phyloP scores from a whole-genome alignment of 2,888 invertebrate species.

The Andricus curvator region DNA sequence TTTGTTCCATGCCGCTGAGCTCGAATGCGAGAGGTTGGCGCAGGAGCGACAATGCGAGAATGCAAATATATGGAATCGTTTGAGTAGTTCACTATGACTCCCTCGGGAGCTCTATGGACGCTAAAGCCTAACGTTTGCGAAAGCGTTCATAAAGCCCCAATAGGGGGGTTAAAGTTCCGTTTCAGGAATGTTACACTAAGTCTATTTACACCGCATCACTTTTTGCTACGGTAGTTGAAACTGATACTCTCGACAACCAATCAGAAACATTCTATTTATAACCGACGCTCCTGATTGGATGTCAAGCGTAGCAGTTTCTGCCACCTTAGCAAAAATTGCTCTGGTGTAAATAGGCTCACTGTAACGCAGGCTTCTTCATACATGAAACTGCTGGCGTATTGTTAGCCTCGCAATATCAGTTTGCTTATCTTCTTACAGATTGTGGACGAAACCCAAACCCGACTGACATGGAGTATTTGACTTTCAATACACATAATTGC shows the following conservation, averaged over 20 bases:
- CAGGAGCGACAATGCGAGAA: conserved; percentile 3
- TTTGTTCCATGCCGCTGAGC: conserved; percentile 57
- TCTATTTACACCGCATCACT: too few relatives aligned
- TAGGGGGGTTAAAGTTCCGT: conserved; percentile 1
- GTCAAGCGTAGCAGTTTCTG: too few relatives aligned
- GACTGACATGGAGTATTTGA: background rate
- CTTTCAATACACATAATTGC: background rate
- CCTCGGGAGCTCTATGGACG: background rate
- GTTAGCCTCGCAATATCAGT: background rate
- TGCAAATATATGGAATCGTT: conserved; percentile 7
- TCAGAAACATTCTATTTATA: too few relatives aligned
- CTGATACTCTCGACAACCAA: too few relatives aligned
- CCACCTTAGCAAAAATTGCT: too few relatives aligned
- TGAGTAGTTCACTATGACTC: background rate
- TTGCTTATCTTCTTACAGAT: background rate
- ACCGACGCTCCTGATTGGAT: too few relatives aligned
- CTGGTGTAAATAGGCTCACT: background rate
- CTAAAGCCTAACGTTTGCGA: conserved; percentile 7
- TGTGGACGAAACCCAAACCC: background rate
- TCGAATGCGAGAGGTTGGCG: conserved; percentile 45
- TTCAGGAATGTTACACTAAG: background rate
- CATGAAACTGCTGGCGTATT: background rate
- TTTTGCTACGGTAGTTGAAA: too few relatives aligned
- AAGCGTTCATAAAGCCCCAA: background rate
- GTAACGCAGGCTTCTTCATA: background rate